phyloP scores from a whole-genome alignment of 2,888 invertebrate species.

The Exephanes ischioxanthus region DNA sequence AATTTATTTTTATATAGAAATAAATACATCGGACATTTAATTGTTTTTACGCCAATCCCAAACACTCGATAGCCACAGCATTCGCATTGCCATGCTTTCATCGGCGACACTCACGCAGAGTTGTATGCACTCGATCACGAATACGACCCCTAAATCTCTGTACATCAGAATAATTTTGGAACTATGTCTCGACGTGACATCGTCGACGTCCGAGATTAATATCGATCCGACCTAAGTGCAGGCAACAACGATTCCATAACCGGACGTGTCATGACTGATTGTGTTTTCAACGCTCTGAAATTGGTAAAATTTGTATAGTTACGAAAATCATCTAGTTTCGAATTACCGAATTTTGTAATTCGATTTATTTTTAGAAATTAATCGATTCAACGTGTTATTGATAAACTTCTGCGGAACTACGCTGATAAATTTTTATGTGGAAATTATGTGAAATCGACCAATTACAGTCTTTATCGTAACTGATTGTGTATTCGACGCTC shows the following conservation, averaged over 20 bases:
- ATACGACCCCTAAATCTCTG: constrained; percentile 15
- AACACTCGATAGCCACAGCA: not conserved
- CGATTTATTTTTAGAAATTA: not conserved
- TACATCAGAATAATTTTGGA: constrained; percentile 35
- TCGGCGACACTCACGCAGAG: not conserved
- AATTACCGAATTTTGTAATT: not conserved
- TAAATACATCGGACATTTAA: constrained; percentile 40
- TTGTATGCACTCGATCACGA: constrained; percentile 18
- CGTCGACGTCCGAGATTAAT: not conserved
- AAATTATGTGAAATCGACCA: too few species aligned
- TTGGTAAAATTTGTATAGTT: not conserved
- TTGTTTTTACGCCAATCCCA: constrained; percentile 7
- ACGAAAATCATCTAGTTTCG: not conserved
- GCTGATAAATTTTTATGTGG: too few species aligned
- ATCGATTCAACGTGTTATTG: not conserved
- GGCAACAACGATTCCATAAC: not conserved
- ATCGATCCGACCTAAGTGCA: not conserved
- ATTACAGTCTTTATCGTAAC: too few species aligned
- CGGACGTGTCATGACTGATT: not conserved
- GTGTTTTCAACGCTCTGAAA: not conserved
- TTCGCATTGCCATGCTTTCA: not conserved
- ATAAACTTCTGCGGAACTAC: too few species aligned
- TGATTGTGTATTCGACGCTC: too few species aligned
- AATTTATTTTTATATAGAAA: constrained; percentile 13
- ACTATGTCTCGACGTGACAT: not conserved